Conservation (phyloP, 2,797 vertebrate genomes). For the Poeciliopsis paucimaculata region DNA sequence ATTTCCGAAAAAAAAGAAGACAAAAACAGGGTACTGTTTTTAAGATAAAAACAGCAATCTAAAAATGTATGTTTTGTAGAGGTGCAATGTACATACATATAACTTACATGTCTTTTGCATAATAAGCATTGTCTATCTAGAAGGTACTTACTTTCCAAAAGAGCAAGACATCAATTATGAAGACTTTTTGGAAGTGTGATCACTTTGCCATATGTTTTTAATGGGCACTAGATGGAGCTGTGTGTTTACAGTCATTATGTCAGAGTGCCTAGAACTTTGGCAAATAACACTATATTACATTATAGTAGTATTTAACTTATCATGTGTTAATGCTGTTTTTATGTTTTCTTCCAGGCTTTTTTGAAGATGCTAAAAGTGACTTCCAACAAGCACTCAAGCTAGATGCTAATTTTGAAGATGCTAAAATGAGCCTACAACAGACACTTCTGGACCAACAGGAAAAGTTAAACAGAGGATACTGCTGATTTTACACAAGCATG, state of each 20-base stretch:
- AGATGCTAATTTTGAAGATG: slow-evolving; percentile 92
- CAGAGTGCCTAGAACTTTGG: background rate
- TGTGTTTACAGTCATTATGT: slow-evolving; percentile 3
- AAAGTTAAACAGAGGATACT: slow-evolving; percentile 80
- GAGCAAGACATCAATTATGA: background rate
- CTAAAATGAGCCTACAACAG: slow-evolving; percentile 88
- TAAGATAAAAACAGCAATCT: background rate
- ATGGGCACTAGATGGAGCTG: slow-evolving; percentile 64
- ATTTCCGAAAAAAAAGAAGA: background rate
- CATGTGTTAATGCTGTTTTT: slow-evolving; percentile 6
- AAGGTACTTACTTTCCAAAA: background rate
- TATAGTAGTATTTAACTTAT: background rate
- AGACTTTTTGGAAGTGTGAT: background rate
- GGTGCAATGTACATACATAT: no score
- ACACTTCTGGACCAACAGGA: slow-evolving; percentile 88
- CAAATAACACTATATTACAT: background rate
- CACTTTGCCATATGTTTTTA: slow-evolving; percentile 4
- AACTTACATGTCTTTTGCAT: background rate
- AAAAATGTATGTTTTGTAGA: no score
- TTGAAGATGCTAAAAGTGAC: slow-evolving; percentile 89
- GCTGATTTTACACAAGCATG: slow-evolving; percentile 27
- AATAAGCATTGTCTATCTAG: background rate
- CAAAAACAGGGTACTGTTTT: background rate
- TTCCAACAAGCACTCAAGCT: slow-evolving; percentile 89
- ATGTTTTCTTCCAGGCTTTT: slow-evolving; percentile 82